Conservation (phyloP, 2,797 vertebrate species). For the Adelosebastes latens region DNA sequence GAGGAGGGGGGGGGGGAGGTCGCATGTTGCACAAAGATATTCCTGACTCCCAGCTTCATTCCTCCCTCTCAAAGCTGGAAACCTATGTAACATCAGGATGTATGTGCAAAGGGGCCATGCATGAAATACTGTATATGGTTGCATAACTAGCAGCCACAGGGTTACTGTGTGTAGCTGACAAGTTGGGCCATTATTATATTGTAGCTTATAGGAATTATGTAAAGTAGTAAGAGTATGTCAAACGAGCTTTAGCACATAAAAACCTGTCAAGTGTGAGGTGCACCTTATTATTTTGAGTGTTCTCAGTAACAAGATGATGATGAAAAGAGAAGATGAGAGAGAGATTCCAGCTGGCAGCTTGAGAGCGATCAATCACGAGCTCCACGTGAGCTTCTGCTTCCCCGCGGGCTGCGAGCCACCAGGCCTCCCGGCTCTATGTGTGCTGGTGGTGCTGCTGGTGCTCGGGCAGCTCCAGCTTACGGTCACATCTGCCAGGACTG, state of each 20-base stretch:
- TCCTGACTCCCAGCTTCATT: slow-evolving; percentile 32
- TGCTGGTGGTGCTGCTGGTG: slow-evolving; percentile 31
- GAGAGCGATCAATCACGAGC: slow-evolving; percentile 69
- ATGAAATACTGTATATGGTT: slow-evolving; percentile 16
- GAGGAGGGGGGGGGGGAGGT: slow-evolving; percentile 45
- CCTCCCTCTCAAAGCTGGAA: slow-evolving; percentile 10
- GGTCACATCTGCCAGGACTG: slow-evolving; percentile 63
- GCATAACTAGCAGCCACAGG: slow-evolving; percentile 38
- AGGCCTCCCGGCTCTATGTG: slow-evolving; percentile 17
- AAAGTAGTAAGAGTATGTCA: slow-evolving; percentile 11
- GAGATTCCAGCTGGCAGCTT: slow-evolving; percentile 67
- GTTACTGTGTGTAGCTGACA: slow-evolving; percentile 3
- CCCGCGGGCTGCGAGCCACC: slow-evolving; percentile 41
- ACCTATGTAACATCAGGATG: slow-evolving; percentile 14
- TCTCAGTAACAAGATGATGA: slow-evolving; percentile 33
- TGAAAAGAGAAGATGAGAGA: slow-evolving; percentile 68
- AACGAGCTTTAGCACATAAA: not conserved
- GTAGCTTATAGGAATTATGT: slow-evolving; percentile 45
- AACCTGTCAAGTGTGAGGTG: slow-evolving; percentile 3
- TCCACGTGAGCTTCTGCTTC: slow-evolving; percentile 49
- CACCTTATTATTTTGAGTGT: slow-evolving; percentile 2
- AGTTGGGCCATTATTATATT: slow-evolving; percentile 14
- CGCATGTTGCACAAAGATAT: slow-evolving; percentile 56
- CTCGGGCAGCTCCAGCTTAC: slow-evolving; percentile 40
- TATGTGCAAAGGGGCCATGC: not conserved